Conservation (phyloP, 2,113 vertebrate genomes). For the Rallus limicola region DNA sequence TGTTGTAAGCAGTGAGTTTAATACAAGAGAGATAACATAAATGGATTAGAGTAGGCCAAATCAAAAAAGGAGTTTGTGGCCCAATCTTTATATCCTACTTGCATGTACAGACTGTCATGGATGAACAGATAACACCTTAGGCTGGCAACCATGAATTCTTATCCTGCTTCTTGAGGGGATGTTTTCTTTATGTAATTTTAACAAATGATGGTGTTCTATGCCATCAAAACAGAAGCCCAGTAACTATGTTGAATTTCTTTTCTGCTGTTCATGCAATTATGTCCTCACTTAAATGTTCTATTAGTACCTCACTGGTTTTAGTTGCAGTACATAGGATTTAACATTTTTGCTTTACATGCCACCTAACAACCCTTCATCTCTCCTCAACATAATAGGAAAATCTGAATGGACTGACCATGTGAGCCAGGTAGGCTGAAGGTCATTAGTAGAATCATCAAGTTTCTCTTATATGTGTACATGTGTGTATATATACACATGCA, state of each 20-base stretch:
- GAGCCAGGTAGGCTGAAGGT: background rate
- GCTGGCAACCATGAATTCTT: background rate
- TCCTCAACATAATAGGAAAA: background rate
- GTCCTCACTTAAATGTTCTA: background rate
- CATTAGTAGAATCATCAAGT: background rate
- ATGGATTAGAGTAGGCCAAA: background rate
- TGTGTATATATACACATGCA: too few relatives aligned
- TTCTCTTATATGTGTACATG: background rate
- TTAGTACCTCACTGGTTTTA: background rate
- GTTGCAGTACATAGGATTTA: background rate
- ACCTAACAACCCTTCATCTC: background rate
- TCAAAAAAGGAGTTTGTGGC: background rate
- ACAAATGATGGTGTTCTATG: background rate
- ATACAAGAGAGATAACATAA: background rate
- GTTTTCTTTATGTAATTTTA: background rate
- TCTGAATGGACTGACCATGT: background rate
- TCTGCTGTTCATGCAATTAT: background rate
- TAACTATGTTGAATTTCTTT: background rate
- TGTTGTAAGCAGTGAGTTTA: background rate
- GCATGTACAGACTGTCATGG: background rate
- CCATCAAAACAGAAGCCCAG: background rate
- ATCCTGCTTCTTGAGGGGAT: background rate
- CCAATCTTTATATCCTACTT: background rate
- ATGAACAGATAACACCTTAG: background rate
- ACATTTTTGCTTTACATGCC: background rate